Conservation (phyloP, 2,888 invertebrate species). For the Amblyteles armatorius region DNA sequence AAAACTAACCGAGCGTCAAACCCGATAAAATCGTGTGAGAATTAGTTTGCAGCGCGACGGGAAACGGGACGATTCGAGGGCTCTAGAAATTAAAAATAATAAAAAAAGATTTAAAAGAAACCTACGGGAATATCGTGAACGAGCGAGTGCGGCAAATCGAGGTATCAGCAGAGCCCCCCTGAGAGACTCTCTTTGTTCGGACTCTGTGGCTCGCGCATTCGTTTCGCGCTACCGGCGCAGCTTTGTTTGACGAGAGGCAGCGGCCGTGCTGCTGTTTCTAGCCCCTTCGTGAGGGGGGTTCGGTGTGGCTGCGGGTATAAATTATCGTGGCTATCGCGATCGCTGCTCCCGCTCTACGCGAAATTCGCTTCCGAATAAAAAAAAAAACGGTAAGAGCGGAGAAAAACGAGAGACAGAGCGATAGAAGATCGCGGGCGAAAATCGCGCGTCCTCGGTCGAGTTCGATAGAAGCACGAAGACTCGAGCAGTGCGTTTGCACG, state of each 20-base stretch:
- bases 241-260: constrained; percentile 77
- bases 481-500: not conserved
- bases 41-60: constrained; percentile 65
- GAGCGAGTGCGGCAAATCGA: constrained; percentile 51
- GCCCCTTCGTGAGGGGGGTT: not conserved
- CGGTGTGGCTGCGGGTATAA: not conserved
- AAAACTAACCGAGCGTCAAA: not conserved
- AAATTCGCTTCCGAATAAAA: not conserved
- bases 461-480: not conserved
- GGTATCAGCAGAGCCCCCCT: not conserved
- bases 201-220: constrained; percentile 77
- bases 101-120: constrained; percentile 15
- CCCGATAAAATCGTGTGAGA: constrained; percentile 59
- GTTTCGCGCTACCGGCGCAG: constrained; percentile 79
- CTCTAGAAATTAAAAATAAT: not conserved
- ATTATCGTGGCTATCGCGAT: constrained; percentile 22
- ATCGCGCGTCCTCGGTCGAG: not conserved
- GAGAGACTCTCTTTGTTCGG: constrained; percentile 78
- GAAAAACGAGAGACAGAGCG: not conserved
- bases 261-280: constrained; percentile 38
- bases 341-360: constrained; percentile 17
- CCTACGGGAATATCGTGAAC: constrained; percentile 18
- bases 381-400: not conserved
- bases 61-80: constrained; percentile 6
- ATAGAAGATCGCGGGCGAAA: not conserved